phyloP scores from a whole-genome alignment of 2,797 vertebrate species.

The Smutsia gigantea region DNA sequence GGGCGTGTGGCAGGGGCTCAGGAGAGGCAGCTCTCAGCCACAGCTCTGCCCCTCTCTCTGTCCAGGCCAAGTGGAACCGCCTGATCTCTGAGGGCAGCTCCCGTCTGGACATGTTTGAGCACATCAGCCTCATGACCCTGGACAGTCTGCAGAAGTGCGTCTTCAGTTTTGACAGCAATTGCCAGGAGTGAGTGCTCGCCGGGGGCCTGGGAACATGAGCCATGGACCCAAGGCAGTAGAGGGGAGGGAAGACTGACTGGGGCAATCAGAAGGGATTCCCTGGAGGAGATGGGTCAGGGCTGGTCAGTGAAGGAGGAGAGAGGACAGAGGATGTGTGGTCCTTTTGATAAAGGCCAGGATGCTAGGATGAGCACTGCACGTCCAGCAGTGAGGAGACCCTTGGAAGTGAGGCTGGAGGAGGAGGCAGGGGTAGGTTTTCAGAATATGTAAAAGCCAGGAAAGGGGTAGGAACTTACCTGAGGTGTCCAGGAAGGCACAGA shows the following conservation, averaged over 20 bases:
- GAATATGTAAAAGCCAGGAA: background rate
- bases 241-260: background rate
- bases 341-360: background rate
- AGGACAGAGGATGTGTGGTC: too few relatives aligned
- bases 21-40: background rate
- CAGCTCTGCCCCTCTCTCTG: too few relatives aligned
- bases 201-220: background rate
- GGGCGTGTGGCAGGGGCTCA: background rate
- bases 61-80: too few relatives aligned
- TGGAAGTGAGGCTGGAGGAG: background rate
- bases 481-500: background rate
- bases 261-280: background rate
- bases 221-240: background rate
- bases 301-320: background rate
- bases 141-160: slow-evolving; percentile 92
- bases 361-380: background rate
- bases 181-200: slow-evolving; percentile 89
- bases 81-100: too few relatives aligned
- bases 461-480: background rate
- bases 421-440: background rate
- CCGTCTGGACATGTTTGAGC: too few relatives aligned
- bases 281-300: background rate
- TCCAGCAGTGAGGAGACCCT: background rate
- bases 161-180: slow-evolving; percentile 92
- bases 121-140: too few relatives aligned